These are phyloP conservation scores for Taurulus bubalis DNA, from an alignment of 2,113 vertebrate species.

Conservation along the genomic window DNA sequence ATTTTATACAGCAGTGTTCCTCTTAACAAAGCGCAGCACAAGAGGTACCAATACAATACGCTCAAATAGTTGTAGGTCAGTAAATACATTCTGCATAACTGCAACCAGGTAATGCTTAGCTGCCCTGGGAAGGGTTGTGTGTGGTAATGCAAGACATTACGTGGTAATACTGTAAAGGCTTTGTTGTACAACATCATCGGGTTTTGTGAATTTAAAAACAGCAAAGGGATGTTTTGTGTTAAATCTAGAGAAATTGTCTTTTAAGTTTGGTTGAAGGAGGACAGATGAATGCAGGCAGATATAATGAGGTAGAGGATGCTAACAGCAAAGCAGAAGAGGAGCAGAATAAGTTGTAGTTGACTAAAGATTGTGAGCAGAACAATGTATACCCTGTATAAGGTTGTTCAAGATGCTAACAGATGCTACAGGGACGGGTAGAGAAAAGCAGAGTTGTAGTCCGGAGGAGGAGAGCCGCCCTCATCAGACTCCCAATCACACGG, in stretches of 20 bases:
- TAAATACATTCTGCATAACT: constrained; percentile 51
- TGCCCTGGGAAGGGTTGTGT: constrained; percentile 50
- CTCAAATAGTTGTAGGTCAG: constrained; percentile 17
- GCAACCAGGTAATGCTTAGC: constrained; percentile 46
- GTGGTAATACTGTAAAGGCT: background rate
- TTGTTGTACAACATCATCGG: constrained; percentile 22
- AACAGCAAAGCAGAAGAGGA: constrained; percentile 9
- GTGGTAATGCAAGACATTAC: background rate
- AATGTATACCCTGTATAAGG: constrained; percentile 24
- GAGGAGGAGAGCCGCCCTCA: constrained; percentile 64
- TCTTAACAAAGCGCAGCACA: constrained; percentile 63
- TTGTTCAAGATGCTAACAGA: background rate
- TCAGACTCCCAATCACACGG: constrained; percentile 63
- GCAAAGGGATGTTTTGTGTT: background rate
- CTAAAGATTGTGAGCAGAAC: background rate
- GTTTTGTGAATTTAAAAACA: constrained; percentile 2
- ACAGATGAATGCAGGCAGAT: background rate
- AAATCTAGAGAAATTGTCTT: background rate
- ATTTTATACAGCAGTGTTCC: constrained; percentile 63
- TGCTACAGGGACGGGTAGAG: constrained; percentile 81
- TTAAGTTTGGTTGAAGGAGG: background rate
- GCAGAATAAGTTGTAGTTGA: constrained; percentile 2
- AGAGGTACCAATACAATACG: constrained; percentile 70
- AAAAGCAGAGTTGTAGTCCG: constrained; percentile 82
- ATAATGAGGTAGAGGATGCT: constrained; percentile 47